Evolutionary conservation across 1,140 invertebrate species (phyloP).

Genomic region (Trachymyrmex cornetzi): DNA sequence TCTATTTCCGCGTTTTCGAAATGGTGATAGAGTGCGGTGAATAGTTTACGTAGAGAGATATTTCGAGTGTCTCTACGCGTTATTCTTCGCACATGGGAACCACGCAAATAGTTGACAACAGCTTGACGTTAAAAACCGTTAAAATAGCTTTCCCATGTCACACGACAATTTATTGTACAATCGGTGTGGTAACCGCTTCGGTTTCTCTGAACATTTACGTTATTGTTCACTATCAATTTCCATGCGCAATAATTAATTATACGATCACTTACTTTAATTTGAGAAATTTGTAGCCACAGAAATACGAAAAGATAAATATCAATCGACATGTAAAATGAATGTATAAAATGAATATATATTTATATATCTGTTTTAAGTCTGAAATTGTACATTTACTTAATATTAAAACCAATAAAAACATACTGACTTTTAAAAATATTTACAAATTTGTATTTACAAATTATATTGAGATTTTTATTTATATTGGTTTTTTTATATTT

Average conservation of each 20-base stretch:
- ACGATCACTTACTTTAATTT: background rate
- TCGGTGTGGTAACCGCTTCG: background rate
- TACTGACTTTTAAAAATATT: conserved; percentile 2
- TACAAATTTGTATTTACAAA: conserved; percentile 2
- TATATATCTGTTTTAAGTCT: background rate
- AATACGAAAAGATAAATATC: background rate
- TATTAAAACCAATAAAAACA: conserved; percentile 17
- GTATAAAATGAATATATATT: background rate
- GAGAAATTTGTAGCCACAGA: background rate
- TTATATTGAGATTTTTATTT: background rate
- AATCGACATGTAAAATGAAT: background rate
- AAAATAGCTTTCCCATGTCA: conserved; percentile 36
- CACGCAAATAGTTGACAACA: conserved; percentile 39
- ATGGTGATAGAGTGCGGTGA: conserved; percentile 16
- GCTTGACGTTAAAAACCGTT: conserved; percentile 54
- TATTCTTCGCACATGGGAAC: conserved; percentile 22
- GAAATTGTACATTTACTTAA: background rate
- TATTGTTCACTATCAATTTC: background rate
- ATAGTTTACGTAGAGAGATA: conserved; percentile 20
- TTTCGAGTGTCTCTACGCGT: conserved; percentile 21
- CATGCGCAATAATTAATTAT: background rate
- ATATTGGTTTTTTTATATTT: conserved; percentile 3
- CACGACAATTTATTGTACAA: conserved; percentile 39
- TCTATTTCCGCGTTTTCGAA: conserved; percentile 12
- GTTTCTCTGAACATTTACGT: conserved; percentile 9